phyloP scores from a whole-genome alignment of 2,113 vertebrate species.

The Irena cyanogastra region DNA sequence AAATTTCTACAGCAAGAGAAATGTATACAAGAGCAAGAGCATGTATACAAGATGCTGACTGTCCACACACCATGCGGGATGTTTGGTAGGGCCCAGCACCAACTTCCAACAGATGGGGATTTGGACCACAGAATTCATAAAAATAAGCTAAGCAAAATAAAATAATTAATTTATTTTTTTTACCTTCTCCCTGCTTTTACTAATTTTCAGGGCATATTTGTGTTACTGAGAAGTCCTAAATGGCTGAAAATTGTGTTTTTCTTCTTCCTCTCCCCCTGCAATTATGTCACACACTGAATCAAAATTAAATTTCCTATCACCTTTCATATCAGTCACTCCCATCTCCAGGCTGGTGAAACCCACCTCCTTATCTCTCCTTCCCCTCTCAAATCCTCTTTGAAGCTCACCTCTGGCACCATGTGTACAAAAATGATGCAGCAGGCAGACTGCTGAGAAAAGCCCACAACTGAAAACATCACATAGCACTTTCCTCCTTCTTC shows the following conservation, averaged over 20 bases:
- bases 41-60: background rate
- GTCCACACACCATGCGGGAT: accelerated
- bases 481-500: background rate
- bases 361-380: background rate
- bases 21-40: background rate
- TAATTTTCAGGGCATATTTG: background rate
- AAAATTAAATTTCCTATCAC: constrained; percentile 28
- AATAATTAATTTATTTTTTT: background rate
- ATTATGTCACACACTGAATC: background rate
- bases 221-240: background rate
- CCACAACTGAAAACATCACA: background rate
- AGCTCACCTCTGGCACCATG: background rate
- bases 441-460: background rate
- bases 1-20: background rate
- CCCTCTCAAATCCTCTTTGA: background rate
- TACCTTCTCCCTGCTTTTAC: background rate
- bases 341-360: background rate
- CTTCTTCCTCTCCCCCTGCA: background rate
- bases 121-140: background rate
- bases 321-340: background rate
- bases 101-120: background rate
- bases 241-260: background rate
- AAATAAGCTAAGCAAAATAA: constrained; percentile 5
- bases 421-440: background rate
- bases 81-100: background rate